A percentile compares a stretch with the other conserved stretches of the same genome.
phyloP scores from a whole-genome alignment of 1,140 invertebrate species.

The Hypsibius dujardini region DNA sequence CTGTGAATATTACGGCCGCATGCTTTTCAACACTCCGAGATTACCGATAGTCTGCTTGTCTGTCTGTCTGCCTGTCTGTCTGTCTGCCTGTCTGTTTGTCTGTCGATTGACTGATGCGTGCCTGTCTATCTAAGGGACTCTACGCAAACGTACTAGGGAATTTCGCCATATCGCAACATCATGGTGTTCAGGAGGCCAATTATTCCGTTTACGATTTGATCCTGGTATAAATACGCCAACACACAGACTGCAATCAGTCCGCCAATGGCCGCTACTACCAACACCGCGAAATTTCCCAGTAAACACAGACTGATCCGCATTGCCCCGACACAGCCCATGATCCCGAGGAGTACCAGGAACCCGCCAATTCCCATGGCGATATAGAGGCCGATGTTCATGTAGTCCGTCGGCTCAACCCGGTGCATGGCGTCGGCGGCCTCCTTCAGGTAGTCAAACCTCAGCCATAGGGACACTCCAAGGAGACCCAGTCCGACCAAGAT shows the following conservation, averaged over 20 bases:
- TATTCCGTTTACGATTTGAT: background rate
- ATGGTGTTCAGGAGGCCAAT: too few species aligned
- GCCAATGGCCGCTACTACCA: slow-evolving; percentile 12
- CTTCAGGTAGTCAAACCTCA: background rate
- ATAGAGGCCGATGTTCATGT: background rate
- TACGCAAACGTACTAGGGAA: too few species aligned
- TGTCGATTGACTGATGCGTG: too few species aligned
- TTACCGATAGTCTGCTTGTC: too few species aligned
- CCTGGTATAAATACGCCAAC: background rate
- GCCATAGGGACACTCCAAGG: background rate
- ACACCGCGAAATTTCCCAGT: slow-evolving; percentile 5
- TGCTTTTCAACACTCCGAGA: too few species aligned
- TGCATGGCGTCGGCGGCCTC: background rate
- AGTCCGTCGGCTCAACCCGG: background rate
- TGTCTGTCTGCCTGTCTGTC: too few species aligned
- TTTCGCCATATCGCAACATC: too few species aligned
- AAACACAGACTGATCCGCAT: slow-evolving; percentile 2
- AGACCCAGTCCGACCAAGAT: slow-evolving; percentile 2
- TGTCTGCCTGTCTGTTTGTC: too few species aligned
- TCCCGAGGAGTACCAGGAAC: slow-evolving; percentile 8
- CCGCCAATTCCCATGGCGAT: slow-evolving; percentile 9
- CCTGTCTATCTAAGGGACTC: too few species aligned
- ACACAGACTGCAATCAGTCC: background rate
- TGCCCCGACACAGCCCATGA: slow-evolving; percentile 9
- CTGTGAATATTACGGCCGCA: too few species aligned